Conservation (phyloP, 2,113 vertebrate species). For the Platanista minor region DNA sequence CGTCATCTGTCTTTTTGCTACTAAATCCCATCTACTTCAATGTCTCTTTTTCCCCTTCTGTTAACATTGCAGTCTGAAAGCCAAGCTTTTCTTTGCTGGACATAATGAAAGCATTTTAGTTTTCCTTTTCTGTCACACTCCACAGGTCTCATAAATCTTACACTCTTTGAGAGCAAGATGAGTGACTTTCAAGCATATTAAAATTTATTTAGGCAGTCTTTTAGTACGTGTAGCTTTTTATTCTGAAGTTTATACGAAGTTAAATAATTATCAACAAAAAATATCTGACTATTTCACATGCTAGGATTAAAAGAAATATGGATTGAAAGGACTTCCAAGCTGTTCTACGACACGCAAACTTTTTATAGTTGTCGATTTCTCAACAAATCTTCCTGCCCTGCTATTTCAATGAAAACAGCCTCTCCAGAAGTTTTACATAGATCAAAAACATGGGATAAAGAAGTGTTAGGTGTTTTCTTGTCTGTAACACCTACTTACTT, state of each 20-base stretch:
- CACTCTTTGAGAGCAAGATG: not conserved
- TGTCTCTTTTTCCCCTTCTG: not conserved
- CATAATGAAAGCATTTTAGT: not conserved
- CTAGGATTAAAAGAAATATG: not conserved
- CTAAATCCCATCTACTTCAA: not conserved
- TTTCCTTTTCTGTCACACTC: not conserved
- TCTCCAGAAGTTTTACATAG: not conserved
- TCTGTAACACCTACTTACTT: not conserved
- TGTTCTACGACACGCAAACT: not conserved
- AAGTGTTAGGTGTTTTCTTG: not conserved
- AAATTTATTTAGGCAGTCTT: not conserved
- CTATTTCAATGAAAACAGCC: not conserved
- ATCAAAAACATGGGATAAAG: not conserved
- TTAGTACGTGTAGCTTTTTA: not conserved
- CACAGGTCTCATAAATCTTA: not conserved
- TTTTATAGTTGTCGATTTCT: not conserved
- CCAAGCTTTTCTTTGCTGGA: not conserved
- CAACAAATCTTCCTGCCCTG: not conserved
- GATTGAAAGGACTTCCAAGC: not conserved
- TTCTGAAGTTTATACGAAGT: not conserved
- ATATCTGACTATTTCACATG: not conserved
- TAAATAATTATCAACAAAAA: constrained; percentile 26
- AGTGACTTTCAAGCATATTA: not conserved
- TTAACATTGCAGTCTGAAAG: not conserved
- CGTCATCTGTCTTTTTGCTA: not conserved